Conservation (phyloP, 2,797 vertebrate species). For the Smutsia gigantea region DNA sequence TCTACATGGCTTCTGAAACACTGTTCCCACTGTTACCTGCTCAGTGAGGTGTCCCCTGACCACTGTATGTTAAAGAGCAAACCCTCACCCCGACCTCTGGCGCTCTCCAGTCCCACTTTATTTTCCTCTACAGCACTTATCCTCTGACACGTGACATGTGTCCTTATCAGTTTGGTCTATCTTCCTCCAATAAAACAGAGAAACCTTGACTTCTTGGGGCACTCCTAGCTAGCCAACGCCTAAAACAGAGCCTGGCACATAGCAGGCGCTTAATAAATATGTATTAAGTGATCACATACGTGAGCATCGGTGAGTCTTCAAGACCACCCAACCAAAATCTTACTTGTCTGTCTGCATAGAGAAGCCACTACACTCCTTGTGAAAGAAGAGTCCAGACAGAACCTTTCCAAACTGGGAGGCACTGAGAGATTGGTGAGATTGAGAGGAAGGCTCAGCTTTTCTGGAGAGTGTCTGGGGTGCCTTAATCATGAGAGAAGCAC, state of each 20-base stretch:
- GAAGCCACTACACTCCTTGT: background rate
- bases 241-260: background rate
- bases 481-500: background rate
- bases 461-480: background rate
- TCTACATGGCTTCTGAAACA: background rate
- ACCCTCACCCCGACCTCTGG: background rate
- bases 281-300: background rate
- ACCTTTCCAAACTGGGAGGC: background rate
- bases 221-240: background rate
- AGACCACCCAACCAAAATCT: background rate
- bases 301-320: background rate
- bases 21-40: background rate
- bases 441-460: background rate
- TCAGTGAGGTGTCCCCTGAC: background rate
- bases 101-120: background rate
- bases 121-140: background rate
- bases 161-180: background rate
- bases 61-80: background rate
- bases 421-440: background rate
- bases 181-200: background rate
- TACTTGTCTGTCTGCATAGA: background rate
- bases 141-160: background rate
- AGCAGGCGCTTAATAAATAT: background rate
- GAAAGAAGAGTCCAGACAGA: background rate
- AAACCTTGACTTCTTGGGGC: background rate